A percentile compares a stretch with the other conserved stretches of the same genome.
Conservation (phyloP, 2,888 invertebrate genomes). For the Drosophila nr. perissopoda region DNA sequence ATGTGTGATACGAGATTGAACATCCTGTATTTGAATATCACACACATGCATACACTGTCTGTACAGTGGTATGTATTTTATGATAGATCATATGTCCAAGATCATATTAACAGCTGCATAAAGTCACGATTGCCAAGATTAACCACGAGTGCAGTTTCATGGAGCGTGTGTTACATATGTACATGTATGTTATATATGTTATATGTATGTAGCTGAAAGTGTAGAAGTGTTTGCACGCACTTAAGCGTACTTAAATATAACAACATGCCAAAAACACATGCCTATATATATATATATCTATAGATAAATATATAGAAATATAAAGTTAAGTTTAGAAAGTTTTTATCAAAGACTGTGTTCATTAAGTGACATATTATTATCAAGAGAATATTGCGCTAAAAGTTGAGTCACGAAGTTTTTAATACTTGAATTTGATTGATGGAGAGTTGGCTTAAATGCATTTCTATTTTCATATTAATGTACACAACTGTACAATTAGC, state of each 20-base stretch:
- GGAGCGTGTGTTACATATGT: neutral
- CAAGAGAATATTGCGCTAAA: no score
- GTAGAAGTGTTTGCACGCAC: neutral
- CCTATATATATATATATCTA: no score
- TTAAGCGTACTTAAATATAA: neutral
- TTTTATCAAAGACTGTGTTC: no score
- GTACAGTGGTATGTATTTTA: neutral
- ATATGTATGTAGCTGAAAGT: neutral
- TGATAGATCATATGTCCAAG: neutral
- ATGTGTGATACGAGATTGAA: neutral
- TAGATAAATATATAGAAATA: no score
- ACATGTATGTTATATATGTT: no score
- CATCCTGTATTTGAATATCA: neutral
- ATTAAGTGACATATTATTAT: no score
- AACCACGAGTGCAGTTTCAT: conserved; percentile 8
- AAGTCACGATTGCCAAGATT: conserved; percentile 1
- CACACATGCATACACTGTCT: neutral
- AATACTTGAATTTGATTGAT: neutral
- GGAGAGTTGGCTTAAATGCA: neutral
- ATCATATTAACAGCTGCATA: neutral
- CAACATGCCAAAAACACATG: neutral
- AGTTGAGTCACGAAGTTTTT: neutral
- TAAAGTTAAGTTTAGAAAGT: no score
- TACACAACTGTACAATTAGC: neutral
- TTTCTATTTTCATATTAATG: neutral